These are phyloP conservation scores for Yponomeuta evonymella DNA, from an alignment of 2,888 invertebrate genomes.

Conservation along the genomic window DNA sequence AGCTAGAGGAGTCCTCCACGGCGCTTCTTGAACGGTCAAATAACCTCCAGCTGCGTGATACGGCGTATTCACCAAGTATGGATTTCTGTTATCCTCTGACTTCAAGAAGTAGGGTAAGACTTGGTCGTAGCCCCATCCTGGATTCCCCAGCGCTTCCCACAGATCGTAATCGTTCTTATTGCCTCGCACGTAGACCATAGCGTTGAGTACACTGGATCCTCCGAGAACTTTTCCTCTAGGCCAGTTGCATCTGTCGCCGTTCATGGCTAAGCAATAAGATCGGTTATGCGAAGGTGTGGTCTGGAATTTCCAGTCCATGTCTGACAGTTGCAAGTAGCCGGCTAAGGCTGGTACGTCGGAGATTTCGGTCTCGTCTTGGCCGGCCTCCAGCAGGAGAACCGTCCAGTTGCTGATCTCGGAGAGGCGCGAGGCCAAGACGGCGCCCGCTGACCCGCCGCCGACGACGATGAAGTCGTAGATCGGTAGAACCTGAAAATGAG, in stretches of 20 bases:
- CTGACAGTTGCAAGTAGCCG: constrained; percentile 88
- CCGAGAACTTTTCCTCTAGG: constrained; percentile 94
- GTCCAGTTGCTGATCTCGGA: constrained; percentile 89
- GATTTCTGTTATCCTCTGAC: constrained; percentile 92
- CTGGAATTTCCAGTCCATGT: constrained; percentile 95
- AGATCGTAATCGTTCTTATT: constrained; percentile 90
- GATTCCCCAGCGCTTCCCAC: constrained; percentile 89
- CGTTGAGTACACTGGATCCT: constrained; percentile 91
- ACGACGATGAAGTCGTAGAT: constrained; percentile 92
- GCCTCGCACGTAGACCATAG: constrained; percentile 94
- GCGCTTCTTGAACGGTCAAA: constrained; percentile 88
- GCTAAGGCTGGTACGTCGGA: constrained; percentile 91
- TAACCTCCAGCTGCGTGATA: constrained; percentile 88
- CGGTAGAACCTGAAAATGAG: constrained; percentile 76
- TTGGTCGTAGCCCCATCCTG: constrained; percentile 90
- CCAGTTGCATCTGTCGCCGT: constrained; percentile 92
- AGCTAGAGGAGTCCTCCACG: constrained; percentile 88
- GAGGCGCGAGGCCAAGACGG: constrained; percentile 89
- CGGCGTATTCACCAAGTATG: constrained; percentile 83
- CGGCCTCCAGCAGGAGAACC: constrained; percentile 89
- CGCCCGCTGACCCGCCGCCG: constrained; percentile 93
- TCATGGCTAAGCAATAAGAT: constrained; percentile 91
- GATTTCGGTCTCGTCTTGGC: constrained; percentile 91
- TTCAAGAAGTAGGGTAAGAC: constrained; percentile 90
- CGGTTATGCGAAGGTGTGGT: constrained; percentile 86